phyloP scores from a whole-genome alignment of 2,888 invertebrate genomes.

The Stenoptilia bipunctidactyla region DNA sequence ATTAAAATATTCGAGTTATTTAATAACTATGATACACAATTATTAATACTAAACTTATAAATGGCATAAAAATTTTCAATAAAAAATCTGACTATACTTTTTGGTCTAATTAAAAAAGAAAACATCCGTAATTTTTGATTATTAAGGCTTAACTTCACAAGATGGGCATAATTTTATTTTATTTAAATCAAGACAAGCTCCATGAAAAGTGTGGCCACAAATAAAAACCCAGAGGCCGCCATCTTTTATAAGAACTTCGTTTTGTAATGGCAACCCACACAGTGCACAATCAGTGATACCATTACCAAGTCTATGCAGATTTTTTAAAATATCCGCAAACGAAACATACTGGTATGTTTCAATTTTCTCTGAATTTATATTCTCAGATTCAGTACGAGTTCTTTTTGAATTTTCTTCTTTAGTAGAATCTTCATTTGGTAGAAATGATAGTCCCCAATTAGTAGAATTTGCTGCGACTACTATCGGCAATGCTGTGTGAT shows the following conservation, averaged over 20 bases:
- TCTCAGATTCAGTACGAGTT: neutral
- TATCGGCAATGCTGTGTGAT: conserved; percentile 55
- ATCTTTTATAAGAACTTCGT: conserved; percentile 70
- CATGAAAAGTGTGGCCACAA: conserved; percentile 75
- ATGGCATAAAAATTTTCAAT: too few relatives aligned
- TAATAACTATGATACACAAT: too few relatives aligned
- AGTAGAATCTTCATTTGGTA: conserved; percentile 13
- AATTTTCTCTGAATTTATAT: neutral
- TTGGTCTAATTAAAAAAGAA: too few relatives aligned
- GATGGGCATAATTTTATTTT: conserved; percentile 60
- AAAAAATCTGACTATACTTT: too few relatives aligned
- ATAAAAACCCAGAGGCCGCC: conserved; percentile 74
- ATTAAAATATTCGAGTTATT: too few relatives aligned
- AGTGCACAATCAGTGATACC: conserved; percentile 52
- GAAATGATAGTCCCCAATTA: conserved; percentile 64
- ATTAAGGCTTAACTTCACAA: conserved; percentile 26
- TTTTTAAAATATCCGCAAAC: conserved; percentile 31
- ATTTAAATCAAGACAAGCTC: conserved; percentile 70
- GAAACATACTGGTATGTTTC: conserved; percentile 14
- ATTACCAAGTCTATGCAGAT: conserved; percentile 27
- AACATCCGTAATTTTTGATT: conserved; percentile 1
- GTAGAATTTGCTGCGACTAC: conserved; percentile 44
- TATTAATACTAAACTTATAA: too few relatives aligned
- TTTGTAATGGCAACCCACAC: conserved; percentile 72
- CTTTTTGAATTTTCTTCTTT: conserved; percentile 9